Conservation (phyloP, 2,888 invertebrate species). For the Onchidella celtica region DNA sequence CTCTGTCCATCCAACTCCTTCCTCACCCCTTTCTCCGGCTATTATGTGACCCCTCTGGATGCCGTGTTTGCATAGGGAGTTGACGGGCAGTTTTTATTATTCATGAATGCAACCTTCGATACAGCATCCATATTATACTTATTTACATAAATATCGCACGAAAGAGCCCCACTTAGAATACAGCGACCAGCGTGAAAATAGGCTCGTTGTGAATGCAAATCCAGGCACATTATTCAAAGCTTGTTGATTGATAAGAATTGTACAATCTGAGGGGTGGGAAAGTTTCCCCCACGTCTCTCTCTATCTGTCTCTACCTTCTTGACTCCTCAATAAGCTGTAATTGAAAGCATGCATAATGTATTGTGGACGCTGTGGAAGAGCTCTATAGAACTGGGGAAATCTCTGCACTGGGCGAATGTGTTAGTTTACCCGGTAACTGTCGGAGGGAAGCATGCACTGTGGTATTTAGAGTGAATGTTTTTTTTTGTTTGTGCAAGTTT, state of each 20-base stretch:
- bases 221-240: constrained; percentile 30
- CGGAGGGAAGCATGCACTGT: too few species aligned
- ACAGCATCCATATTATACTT: constrained; percentile 42
- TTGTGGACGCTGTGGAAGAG: neutral
- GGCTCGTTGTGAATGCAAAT: constrained; percentile 41
- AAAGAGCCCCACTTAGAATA: constrained; percentile 21
- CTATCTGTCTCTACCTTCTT: neutral
- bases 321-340: constrained; percentile 22
- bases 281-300: neutral
- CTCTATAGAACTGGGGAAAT: neutral
- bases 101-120: constrained; percentile 42
- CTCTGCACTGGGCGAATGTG: neutral
- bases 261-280: constrained; percentile 6
- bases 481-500: too few species aligned
- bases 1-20: too few species aligned
- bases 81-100: constrained; percentile 28
- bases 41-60: too few species aligned
- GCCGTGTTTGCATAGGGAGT: constrained; percentile 31
- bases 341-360: constrained; percentile 42
- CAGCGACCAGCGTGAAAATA: constrained; percentile 21
- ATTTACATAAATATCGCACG: constrained; percentile 46
- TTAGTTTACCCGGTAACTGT: too few species aligned
- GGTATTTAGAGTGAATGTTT: too few species aligned
- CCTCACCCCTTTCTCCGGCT: constrained; percentile 1
- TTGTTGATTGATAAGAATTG: constrained; percentile 46